Conservation (phyloP, 2,888 invertebrate species). For the Serrognathus titanus region DNA sequence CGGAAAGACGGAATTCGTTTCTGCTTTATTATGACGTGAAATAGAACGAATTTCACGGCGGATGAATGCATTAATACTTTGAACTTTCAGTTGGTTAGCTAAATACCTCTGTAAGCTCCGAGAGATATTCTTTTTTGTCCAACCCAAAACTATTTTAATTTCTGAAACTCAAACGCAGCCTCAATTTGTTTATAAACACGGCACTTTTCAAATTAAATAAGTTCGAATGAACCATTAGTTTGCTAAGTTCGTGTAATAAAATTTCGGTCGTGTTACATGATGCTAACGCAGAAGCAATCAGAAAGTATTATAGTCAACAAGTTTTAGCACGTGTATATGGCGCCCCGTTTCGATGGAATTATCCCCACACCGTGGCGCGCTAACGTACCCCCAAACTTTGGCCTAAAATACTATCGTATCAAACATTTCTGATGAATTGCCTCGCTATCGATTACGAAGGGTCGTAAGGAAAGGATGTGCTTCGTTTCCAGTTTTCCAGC, state of each 20-base stretch:
- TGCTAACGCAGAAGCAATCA: too few species aligned
- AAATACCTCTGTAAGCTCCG: too few species aligned
- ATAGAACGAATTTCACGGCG: slow-evolving; percentile 11
- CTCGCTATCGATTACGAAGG: slow-evolving; percentile 22
- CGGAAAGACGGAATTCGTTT: slow-evolving; percentile 29
- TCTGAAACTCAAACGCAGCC: too few species aligned
- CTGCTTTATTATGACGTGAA: slow-evolving; percentile 28
- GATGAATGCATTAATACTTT: slow-evolving; percentile 12
- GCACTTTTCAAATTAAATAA: too few species aligned
- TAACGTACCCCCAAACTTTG: background rate
- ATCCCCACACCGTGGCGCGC: slow-evolving; percentile 2
- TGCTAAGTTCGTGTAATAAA: too few species aligned
- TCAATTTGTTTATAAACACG: too few species aligned
- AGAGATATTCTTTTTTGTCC: too few species aligned
- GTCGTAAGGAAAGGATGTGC: slow-evolving; percentile 19
- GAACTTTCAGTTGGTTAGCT: background rate
- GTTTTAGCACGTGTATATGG: slow-evolving; percentile 15
- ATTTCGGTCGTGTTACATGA: too few species aligned
- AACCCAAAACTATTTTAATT: too few species aligned
- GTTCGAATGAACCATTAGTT: too few species aligned
- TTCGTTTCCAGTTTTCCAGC: slow-evolving; percentile 11
- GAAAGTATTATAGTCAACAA: slow-evolving; percentile 10
- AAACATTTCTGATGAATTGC: slow-evolving; percentile 32
- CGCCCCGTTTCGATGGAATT: slow-evolving; percentile 8
- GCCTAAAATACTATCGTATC: slow-evolving; percentile 26